Percentiles rank a stretch among this genome's conserved stretches.
Evolutionary conservation across 2,797 vertebrate genomes (phyloP).

Genomic region (Crenuchus spilurus): DNA sequence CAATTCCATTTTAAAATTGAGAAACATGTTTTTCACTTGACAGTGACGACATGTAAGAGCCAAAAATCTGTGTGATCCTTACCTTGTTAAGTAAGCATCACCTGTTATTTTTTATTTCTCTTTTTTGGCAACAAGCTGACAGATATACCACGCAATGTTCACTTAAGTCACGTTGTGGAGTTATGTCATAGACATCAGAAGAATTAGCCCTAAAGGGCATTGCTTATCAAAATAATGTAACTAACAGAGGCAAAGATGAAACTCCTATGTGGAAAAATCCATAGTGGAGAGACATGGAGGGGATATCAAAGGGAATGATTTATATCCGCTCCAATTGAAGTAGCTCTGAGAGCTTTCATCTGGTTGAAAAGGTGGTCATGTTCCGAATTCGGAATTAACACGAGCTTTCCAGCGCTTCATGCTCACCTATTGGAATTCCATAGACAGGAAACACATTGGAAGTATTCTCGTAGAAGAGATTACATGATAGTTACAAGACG

Average conservation of each 20-base stretch:
- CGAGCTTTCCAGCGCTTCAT: slow-evolving; percentile 12
- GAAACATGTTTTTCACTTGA: too few relatives aligned
- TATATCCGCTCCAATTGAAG: slow-evolving; percentile 47
- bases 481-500: not conserved
- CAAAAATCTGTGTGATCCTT: not conserved
- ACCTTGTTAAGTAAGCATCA: not conserved
- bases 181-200: slow-evolving; percentile 26
- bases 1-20: too few relatives aligned
- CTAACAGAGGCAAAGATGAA: slow-evolving; percentile 34
- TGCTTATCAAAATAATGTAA: slow-evolving; percentile 41
- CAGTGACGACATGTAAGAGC: too few relatives aligned
- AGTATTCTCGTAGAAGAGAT: not conserved
- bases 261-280: slow-evolving; percentile 41
- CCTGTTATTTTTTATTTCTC: not conserved
- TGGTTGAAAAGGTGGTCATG: slow-evolving; percentile 51
- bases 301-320: slow-evolving; percentile 60
- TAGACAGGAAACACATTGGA: not conserved
- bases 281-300: slow-evolving; percentile 17
- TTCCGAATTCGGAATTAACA: slow-evolving; percentile 40
- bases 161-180: slow-evolving; percentile 20
- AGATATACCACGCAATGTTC: not conserved
- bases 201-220: slow-evolving; percentile 24
- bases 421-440: slow-evolving; percentile 2
- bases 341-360: slow-evolving; percentile 50
- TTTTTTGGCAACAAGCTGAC: not conserved